Percentiles rank a stretch among this genome's conserved stretches.
Conservation (phyloP, 2,113 vertebrate genomes). For the Thunnus maccoyii region DNA sequence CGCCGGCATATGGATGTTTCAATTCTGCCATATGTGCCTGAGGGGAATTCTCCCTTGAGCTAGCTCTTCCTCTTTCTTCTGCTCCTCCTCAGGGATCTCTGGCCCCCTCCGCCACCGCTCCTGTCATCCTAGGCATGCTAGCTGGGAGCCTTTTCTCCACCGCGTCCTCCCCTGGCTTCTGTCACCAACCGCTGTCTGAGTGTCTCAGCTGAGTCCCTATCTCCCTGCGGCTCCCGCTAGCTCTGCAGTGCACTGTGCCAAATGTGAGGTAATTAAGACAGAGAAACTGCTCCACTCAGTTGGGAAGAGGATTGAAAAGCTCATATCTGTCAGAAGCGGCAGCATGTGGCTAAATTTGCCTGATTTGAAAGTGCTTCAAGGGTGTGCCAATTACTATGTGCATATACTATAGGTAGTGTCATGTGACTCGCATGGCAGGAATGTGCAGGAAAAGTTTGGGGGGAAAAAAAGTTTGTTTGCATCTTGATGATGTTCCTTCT, state of each 20-base stretch:
- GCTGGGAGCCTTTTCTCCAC: conserved; percentile 67
- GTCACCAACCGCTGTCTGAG: conserved; percentile 77
- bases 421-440: conserved; percentile 23
- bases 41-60: conserved; percentile 69
- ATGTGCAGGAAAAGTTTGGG: neutral
- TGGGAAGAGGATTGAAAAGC: conserved; percentile 66
- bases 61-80: conserved; percentile 68
- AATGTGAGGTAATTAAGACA: conserved; percentile 82
- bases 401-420: conserved; percentile 41
- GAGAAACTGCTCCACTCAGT: conserved; percentile 68
- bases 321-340: conserved; percentile 69
- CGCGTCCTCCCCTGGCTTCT: conserved; percentile 74
- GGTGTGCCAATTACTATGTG: conserved; percentile 54
- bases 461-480: conserved; percentile 10
- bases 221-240: conserved; percentile 53
- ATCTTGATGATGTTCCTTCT: conserved; percentile 11
- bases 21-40: conserved; percentile 61
- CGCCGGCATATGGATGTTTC: conserved; percentile 67
- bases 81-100: conserved; percentile 59
- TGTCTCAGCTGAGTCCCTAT: conserved; percentile 65
- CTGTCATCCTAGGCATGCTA: conserved; percentile 65
- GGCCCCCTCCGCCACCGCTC: conserved; percentile 48
- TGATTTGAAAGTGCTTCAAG: conserved; percentile 61
- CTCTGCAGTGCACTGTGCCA: conserved; percentile 69
- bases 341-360: conserved; percentile 67